A percentile compares a stretch with the other conserved stretches of the same genome.
These are phyloP conservation scores for Mythimna ferrago DNA, from an alignment of 2,888 invertebrate species.

Conservation along the genomic window DNA sequence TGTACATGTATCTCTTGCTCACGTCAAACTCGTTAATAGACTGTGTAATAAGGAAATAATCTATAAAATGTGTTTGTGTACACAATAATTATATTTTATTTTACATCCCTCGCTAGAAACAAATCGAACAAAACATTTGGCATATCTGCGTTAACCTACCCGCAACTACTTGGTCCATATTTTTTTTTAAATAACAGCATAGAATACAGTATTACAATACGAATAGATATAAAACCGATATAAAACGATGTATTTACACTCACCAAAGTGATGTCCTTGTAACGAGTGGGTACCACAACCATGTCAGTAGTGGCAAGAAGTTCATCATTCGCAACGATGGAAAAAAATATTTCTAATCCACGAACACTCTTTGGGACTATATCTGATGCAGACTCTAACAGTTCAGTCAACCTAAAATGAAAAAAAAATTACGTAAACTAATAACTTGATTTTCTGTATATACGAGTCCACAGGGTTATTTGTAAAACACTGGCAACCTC, in stretches of 20 bases:
- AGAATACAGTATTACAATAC: no score
- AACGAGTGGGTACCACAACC: slow-evolving; percentile 30
- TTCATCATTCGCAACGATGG: slow-evolving; percentile 23
- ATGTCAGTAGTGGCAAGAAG: slow-evolving; percentile 39
- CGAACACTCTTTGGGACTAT: slow-evolving; percentile 9
- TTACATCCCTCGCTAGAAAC: no score
- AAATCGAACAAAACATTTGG: no score
- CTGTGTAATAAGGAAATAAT: not conserved
- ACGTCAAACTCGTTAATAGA: slow-evolving; percentile 7
- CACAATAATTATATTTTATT: not conserved
- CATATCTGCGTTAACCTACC: no score
- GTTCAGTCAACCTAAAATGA: slow-evolving; percentile 23
- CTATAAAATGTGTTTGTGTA: not conserved
- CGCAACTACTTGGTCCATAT: no score
- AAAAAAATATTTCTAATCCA: slow-evolving; percentile 23
- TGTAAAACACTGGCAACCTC: no score
- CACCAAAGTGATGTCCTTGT: slow-evolving; percentile 22
- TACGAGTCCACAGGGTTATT: no score
- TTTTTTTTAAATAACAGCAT: no score
- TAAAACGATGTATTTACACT: not conserved
- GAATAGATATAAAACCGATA: no score
- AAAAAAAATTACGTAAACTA: not conserved
- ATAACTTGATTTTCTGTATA: no score
- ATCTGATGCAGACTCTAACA: slow-evolving; percentile 21
- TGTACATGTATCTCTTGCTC: no score